Evolutionary conservation across 2,888 invertebrate genomes (phyloP).

Genomic region (Vannuccia rotundouncinata): DNA sequence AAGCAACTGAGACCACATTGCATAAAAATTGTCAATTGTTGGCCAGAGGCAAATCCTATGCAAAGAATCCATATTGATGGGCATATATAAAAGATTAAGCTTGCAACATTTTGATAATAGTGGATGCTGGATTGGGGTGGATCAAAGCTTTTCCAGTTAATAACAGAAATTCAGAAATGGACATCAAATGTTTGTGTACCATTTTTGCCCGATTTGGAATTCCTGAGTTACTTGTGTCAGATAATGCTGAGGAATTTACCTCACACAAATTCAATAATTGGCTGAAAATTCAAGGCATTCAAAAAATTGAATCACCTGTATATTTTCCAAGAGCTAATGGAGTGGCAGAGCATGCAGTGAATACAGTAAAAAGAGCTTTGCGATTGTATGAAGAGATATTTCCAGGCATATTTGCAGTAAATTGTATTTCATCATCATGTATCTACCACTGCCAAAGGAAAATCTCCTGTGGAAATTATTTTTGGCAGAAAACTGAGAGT

Average conservation of each 20-base stretch:
- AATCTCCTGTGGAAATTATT: slow-evolving; percentile 18
- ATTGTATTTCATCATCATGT: slow-evolving; percentile 33
- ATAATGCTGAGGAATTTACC: slow-evolving; percentile 36
- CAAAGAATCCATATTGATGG: slow-evolving; percentile 31
- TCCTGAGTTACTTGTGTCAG: slow-evolving; percentile 30
- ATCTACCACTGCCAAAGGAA: neutral
- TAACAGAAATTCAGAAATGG: slow-evolving; percentile 5
- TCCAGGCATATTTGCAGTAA: slow-evolving; percentile 15
- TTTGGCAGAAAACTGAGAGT: neutral
- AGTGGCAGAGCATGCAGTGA: slow-evolving; percentile 10
- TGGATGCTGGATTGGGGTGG: slow-evolving; percentile 36
- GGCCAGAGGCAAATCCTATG: slow-evolving; percentile 27
- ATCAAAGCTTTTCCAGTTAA: slow-evolving; percentile 33
- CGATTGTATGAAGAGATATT: slow-evolving; percentile 25
- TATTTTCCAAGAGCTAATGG: slow-evolving; percentile 17
- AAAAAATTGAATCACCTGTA: slow-evolving; percentile 1
- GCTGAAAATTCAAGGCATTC: neutral
- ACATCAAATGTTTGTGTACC: slow-evolving; percentile 31
- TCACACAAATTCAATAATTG: neutral
- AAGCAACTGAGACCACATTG: slow-evolving; percentile 6
- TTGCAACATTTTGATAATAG: slow-evolving; percentile 36
- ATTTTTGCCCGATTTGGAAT: slow-evolving; percentile 37
- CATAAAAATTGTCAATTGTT: neutral
- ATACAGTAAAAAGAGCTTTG: slow-evolving; percentile 27
- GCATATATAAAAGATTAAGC: slow-evolving; percentile 30